A percentile compares a stretch with the other conserved stretches of the same genome.
Evolutionary conservation across 92 coral and sea anemone genomes (phyloP).

Genomic region (Parazoanthus darwini): DNA sequence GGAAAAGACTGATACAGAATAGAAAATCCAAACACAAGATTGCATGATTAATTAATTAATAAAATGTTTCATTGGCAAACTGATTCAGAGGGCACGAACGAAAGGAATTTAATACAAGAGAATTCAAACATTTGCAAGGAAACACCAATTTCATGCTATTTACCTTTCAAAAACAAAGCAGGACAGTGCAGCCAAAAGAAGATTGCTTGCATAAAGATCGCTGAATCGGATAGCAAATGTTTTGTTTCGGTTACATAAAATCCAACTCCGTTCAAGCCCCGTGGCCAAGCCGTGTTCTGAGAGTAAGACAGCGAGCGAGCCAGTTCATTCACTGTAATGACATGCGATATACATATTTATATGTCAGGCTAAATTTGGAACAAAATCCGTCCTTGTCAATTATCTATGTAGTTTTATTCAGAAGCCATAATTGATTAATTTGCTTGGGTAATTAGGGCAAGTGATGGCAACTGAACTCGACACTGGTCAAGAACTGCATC

Average conservation of each 20-base stretch:
- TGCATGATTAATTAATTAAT: background rate
- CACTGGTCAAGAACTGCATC: background rate
- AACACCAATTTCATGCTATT: background rate
- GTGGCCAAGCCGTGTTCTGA: background rate
- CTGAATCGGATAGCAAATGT: background rate
- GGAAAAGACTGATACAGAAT: background rate
- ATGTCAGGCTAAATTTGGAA: constrained; percentile 29
- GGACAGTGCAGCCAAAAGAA: background rate
- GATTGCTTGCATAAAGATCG: background rate
- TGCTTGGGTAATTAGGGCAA: constrained; percentile 16
- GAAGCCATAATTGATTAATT: constrained; percentile 13
- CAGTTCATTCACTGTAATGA: background rate
- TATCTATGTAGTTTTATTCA: constrained; percentile 12
- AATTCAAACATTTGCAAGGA: background rate
- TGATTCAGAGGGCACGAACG: background rate
- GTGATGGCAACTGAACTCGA: constrained; percentile 5
- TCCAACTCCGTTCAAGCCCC: background rate
- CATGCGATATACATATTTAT: background rate
- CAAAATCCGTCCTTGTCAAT: constrained; percentile 15
- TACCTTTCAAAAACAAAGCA: background rate
- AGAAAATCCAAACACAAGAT: background rate
- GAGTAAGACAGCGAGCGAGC: background rate
- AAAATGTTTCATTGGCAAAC: background rate
- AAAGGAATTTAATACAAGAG: background rate
- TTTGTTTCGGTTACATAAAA: background rate